Evolutionary conservation across 1,140 invertebrate species (phyloP).

Genomic region (Dendroctonus valens): DNA sequence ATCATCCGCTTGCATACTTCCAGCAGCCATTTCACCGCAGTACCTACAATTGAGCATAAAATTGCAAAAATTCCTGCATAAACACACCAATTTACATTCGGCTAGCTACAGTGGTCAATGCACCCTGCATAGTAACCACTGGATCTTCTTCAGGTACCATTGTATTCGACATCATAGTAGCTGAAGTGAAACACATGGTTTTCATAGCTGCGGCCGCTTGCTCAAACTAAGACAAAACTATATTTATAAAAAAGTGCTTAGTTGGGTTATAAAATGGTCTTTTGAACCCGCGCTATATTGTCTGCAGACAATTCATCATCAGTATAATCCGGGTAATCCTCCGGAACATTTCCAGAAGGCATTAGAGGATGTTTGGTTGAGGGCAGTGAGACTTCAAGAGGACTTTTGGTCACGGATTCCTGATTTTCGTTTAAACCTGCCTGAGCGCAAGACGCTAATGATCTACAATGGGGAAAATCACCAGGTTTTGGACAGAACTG

Average conservation of each 20-base stretch:
- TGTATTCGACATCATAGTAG: constrained; percentile 10
- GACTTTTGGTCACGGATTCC: constrained; percentile 3
- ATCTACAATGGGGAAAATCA: constrained; percentile 7
- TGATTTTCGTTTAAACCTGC: constrained; percentile 15
- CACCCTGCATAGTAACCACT: constrained; percentile 1
- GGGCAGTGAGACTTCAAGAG: neutral
- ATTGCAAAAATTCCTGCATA: neutral
- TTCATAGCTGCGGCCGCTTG: constrained; percentile 9
- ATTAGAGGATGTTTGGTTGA: neutral
- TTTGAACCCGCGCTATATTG: constrained; percentile 13
- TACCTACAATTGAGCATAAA: constrained; percentile 3
- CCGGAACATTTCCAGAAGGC: neutral
- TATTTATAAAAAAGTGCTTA: neutral
- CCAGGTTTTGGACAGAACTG: neutral
- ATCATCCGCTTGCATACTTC: neutral
- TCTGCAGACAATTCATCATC: constrained; percentile 20
- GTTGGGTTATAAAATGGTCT: neutral
- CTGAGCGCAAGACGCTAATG: constrained; percentile 21
- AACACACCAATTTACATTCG: constrained; percentile 2
- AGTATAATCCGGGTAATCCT: constrained; percentile 18
- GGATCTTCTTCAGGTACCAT: constrained; percentile 26
- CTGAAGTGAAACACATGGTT: constrained; percentile 12
- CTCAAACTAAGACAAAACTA: constrained; percentile 8
- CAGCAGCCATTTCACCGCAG: constrained; percentile 2
- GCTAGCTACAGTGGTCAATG: constrained; percentile 4